Percentiles rank a stretch among this genome's conserved stretches.
Conservation (phyloP, 2,113 vertebrate species). For the Axis porcinus region DNA sequence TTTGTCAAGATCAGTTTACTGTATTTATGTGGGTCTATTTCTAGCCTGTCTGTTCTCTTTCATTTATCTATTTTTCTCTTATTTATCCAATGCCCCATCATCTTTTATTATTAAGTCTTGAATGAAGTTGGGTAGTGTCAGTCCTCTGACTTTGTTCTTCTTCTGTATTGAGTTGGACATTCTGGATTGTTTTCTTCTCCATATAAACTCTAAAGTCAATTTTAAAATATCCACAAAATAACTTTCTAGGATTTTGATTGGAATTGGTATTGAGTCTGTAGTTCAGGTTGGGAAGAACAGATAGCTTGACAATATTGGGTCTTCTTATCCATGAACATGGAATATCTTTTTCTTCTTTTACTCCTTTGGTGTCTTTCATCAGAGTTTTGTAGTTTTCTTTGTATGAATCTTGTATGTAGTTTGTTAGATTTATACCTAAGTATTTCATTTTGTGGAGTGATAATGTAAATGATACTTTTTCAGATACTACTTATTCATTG, state of each 20-base stretch:
- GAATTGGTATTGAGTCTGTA: not conserved
- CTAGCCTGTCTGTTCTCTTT: not conserved
- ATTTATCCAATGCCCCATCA: not conserved
- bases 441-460: not conserved
- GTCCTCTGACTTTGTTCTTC: not conserved
- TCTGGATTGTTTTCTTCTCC: not conserved
- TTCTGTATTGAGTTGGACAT: not conserved
- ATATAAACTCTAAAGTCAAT: not conserved
- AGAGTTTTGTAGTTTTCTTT: not conserved
- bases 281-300: not conserved
- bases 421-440: not conserved
- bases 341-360: not conserved
- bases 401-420: not conserved
- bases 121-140: not conserved
- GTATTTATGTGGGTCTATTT: not conserved
- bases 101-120: not conserved
- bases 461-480: not conserved
- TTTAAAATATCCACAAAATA: not conserved
- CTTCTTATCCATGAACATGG: not conserved
- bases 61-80: not conserved
- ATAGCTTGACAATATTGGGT: not conserved
- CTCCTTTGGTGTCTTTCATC: not conserved
- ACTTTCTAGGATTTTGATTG: not conserved
- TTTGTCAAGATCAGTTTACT: not conserved
- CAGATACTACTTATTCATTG: not conserved